phyloP scores from a whole-genome alignment of 2,888 invertebrate genomes.

The Brachycybe producta region DNA sequence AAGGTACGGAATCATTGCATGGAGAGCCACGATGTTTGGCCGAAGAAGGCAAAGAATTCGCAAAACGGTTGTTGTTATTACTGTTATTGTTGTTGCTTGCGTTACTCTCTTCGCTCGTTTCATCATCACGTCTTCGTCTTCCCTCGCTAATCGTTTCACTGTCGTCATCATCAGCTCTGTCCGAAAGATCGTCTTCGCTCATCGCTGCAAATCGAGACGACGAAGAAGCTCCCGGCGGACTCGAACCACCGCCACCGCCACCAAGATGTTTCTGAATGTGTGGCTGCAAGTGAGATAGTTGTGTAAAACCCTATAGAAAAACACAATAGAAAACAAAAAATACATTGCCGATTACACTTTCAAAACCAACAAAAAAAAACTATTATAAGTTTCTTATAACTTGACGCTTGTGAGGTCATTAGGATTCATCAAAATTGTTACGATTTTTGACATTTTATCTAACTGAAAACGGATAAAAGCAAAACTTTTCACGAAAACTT shows the following conservation, averaged over 20 bases:
- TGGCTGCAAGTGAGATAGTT: constrained; percentile 50
- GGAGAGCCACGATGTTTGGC: constrained; percentile 8
- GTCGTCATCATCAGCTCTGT: constrained; percentile 10
- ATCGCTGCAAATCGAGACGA: constrained; percentile 14
- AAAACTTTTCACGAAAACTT: too few relatives aligned
- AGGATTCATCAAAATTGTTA: too few relatives aligned
- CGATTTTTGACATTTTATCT: too few relatives aligned
- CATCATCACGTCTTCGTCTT: constrained; percentile 8
- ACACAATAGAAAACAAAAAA: constrained; percentile 7
- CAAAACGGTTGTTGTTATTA: constrained; percentile 27
- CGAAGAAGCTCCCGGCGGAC: constrained; percentile 22
- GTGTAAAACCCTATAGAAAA: constrained; percentile 50
- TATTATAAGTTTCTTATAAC: too few relatives aligned
- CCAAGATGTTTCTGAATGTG: constrained; percentile 54
- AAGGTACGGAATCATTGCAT: constrained; percentile 5
- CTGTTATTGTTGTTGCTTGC: constrained; percentile 24
- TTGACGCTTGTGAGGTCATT: too few relatives aligned
- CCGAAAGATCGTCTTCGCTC: constrained; percentile 14
- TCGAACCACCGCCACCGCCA: constrained; percentile 37
- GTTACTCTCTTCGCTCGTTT: constrained; percentile 22
- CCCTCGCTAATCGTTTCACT: constrained; percentile 15
- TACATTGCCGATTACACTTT: neutral
- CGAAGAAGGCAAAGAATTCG: constrained; percentile 23
- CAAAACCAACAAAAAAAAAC: too few relatives aligned
- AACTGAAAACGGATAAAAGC: too few relatives aligned